phyloP scores from a whole-genome alignment of 2,888 invertebrate species.

The Phyllotreta cruciferae region DNA sequence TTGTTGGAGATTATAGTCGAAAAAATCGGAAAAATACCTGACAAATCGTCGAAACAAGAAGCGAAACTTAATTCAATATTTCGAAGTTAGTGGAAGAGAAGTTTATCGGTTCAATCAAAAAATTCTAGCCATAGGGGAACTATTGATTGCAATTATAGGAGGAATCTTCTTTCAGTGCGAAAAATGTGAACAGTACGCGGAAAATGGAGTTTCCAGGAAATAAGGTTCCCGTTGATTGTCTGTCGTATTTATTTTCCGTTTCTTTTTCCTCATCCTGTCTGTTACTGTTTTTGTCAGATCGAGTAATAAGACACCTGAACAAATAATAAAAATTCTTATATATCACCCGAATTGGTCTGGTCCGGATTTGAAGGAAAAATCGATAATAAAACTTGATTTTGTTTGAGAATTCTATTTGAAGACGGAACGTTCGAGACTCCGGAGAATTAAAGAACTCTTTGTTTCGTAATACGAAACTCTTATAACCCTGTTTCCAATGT shows the following conservation, averaged over 20 bases:
- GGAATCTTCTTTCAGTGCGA: constrained; percentile 25
- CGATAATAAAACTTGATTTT: constrained; percentile 29
- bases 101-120: constrained; percentile 21
- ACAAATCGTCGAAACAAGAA: constrained; percentile 16
- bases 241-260: constrained; percentile 44
- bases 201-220: constrained; percentile 42
- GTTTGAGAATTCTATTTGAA: constrained; percentile 28
- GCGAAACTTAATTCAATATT: constrained; percentile 21
- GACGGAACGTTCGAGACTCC: constrained; percentile 10
- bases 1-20: not conserved
- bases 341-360: constrained; percentile 30
- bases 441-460: constrained; percentile 21
- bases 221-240: constrained; percentile 44
- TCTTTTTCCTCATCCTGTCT: constrained; percentile 35
- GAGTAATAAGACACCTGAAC: constrained; percentile 46
- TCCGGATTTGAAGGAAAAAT: constrained; percentile 32
- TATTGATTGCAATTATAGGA: constrained; percentile 37
- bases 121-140: constrained; percentile 18
- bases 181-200: constrained; percentile 29
- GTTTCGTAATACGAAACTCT: constrained; percentile 7
- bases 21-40: constrained; percentile 7
- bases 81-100: constrained; percentile 22
- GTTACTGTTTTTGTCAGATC: constrained; percentile 44
- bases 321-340: constrained; percentile 40
- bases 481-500: not conserved